A percentile compares a stretch with the other conserved stretches of the same genome.
Conservation (phyloP, 2,797 vertebrate species). For the Tapera naevia region DNA sequence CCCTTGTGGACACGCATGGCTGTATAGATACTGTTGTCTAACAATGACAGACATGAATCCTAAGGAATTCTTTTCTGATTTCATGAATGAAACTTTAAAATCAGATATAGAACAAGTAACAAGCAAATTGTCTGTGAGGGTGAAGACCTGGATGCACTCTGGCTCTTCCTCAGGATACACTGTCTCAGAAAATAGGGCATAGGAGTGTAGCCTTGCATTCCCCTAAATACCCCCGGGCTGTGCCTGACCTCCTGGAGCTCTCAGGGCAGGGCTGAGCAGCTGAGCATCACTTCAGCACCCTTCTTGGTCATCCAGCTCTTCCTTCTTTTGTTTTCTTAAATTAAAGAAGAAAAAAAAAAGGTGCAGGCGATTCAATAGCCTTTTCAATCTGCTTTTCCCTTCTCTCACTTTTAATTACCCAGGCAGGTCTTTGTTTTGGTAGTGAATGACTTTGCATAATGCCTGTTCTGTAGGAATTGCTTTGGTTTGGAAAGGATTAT, state of each 20-base stretch:
- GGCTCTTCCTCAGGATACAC: neutral
- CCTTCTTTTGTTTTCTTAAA: neutral
- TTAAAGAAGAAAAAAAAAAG: neutral
- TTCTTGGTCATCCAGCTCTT: neutral
- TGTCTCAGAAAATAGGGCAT: neutral
- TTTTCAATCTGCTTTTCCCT: neutral
- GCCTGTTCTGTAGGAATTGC: neutral
- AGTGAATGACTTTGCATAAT: neutral
- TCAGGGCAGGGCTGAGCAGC: neutral
- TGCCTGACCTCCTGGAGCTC: neutral
- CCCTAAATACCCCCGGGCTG: rapidly evolving
- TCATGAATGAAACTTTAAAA: neutral
- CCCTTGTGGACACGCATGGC: neutral
- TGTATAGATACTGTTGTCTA: too few relatives aligned
- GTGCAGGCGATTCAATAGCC: neutral
- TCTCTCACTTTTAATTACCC: neutral
- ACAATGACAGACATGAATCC: neutral
- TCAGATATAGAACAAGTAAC: neutral
- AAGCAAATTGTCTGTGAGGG: neutral
- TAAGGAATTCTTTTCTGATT: neutral
- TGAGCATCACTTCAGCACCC: neutral
- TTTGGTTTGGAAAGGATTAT: neutral
- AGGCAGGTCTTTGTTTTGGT: neutral
- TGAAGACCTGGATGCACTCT: neutral
- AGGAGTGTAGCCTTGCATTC: rapidly evolving